Conservation (phyloP, 2,888 invertebrate species). For the Fragum whitleyi region DNA sequence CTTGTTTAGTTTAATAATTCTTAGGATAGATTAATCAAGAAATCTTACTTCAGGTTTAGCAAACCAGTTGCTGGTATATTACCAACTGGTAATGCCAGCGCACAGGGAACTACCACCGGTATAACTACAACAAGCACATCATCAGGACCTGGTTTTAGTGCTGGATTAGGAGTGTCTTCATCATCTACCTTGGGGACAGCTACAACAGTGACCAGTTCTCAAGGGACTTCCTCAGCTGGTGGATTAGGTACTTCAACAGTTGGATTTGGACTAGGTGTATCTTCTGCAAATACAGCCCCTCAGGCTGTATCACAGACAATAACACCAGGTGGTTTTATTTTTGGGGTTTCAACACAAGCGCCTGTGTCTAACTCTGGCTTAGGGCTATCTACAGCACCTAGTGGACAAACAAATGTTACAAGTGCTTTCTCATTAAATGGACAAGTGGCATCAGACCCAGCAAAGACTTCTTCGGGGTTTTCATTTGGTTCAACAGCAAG, state of each 20-base stretch:
- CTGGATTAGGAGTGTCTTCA: not conserved
- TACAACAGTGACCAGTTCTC: slow-evolving; percentile 1
- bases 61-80: not conserved
- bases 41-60: not conserved
- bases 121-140: not conserved
- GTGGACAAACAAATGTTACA: not conserved
- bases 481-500: slow-evolving; percentile 27
- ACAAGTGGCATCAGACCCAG: not conserved
- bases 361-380: not conserved
- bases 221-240: not conserved
- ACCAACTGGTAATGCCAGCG: no score
- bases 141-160: not conserved
- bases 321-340: slow-evolving; percentile 6
- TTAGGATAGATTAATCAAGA: no score
- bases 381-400: not conserved
- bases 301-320: not conserved
- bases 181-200: not conserved
- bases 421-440: slow-evolving; percentile 9
- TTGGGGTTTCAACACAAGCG: slow-evolving; percentile 3
- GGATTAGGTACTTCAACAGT: not conserved
- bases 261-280: not conserved
- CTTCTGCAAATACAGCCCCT: not conserved
- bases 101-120: not conserved
- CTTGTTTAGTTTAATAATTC: no score
- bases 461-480: slow-evolving; percentile 22